A percentile compares a stretch with the other conserved stretches of the same genome.
Conservation (phyloP, 2,113 vertebrate species). For the Sinocyclocheilus grahami region DNA sequence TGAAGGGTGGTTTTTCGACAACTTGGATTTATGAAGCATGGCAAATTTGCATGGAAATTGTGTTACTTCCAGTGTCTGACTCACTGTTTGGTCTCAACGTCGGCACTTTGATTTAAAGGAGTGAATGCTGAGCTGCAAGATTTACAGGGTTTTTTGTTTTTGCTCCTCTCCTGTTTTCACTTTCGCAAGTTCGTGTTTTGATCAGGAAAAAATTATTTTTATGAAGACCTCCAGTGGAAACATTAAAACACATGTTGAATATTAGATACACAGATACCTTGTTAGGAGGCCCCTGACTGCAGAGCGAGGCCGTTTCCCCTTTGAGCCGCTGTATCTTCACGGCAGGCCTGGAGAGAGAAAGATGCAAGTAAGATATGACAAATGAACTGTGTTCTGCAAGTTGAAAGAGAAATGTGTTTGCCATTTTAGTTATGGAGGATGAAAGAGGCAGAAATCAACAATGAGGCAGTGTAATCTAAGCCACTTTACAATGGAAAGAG, state of each 20-base stretch:
- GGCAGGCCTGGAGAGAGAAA: conserved; percentile 50
- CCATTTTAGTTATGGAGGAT: conserved; percentile 63
- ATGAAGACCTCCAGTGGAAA: conserved; percentile 34
- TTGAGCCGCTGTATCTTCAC: conserved; percentile 36
- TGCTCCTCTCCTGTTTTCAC: conserved; percentile 17
- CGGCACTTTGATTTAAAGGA: conserved; percentile 37
- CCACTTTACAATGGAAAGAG: conserved; percentile 54
- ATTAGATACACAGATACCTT: conserved; percentile 43
- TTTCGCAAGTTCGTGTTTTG: conserved; percentile 22
- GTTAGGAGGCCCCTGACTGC: conserved; percentile 18
- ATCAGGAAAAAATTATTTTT: conserved; percentile 24
- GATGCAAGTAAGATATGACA: conserved; percentile 62
- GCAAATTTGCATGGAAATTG: conserved; percentile 49
- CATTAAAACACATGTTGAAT: conserved; percentile 39
- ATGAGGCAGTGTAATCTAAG: conserved; percentile 64
- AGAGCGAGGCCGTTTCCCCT: conserved; percentile 35
- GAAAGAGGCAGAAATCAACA: conserved; percentile 62
- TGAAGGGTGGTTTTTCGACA: conserved; percentile 42
- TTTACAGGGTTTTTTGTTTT: conserved; percentile 31
- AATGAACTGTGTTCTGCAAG: conserved; percentile 59
- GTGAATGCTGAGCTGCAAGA: conserved; percentile 33
- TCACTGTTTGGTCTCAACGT: conserved; percentile 42
- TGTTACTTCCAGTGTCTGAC: conserved; percentile 40
- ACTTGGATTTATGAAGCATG: conserved; percentile 61
- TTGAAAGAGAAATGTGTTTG: conserved; percentile 67